These are phyloP conservation scores for Drosophila seclusa DNA, from an alignment of 2,888 invertebrate genomes.

Conservation along the genomic window DNA sequence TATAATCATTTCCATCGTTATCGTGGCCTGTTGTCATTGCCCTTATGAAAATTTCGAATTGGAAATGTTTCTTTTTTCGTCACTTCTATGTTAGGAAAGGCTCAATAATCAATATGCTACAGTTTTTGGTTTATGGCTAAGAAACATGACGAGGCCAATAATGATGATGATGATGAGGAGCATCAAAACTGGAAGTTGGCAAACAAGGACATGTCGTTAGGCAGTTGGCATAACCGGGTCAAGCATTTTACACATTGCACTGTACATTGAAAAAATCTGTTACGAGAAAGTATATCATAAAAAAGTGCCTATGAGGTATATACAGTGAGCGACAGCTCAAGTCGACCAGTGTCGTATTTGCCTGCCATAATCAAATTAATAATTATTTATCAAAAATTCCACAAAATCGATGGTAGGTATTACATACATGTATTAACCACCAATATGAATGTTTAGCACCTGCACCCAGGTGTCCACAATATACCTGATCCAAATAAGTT, in stretches of 20 bases:
- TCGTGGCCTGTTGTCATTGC: slow-evolving; percentile 50
- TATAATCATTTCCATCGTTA: slow-evolving; percentile 43
- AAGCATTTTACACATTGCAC: slow-evolving; percentile 14
- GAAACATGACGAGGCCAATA: slow-evolving; percentile 11
- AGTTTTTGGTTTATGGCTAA: slow-evolving; percentile 23
- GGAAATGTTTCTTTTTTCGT: slow-evolving; percentile 18
- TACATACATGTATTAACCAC: too few relatives aligned
- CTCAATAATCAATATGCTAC: slow-evolving; percentile 58
- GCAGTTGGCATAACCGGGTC: slow-evolving; percentile 37
- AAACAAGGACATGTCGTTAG: slow-evolving; percentile 46
- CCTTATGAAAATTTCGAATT: slow-evolving; percentile 64
- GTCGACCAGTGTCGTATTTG: too few relatives aligned
- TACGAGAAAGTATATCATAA: not conserved
- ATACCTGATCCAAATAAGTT: too few relatives aligned
- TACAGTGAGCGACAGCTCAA: too few relatives aligned
- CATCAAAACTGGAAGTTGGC: slow-evolving; percentile 44
- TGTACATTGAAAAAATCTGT: not conserved
- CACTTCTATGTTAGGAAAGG: slow-evolving; percentile 45
- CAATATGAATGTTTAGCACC: too few relatives aligned
- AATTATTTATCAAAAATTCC: too few relatives aligned
- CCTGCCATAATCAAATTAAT: too few relatives aligned
- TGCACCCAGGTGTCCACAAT: too few relatives aligned
- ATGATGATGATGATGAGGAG: slow-evolving; percentile 10
- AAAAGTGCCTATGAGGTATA: not conserved
- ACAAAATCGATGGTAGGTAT: too few relatives aligned